These are phyloP conservation scores for Himantopus leucocephalus DNA, from an alignment of 2,113 vertebrate genomes.

Conservation along the genomic window DNA sequence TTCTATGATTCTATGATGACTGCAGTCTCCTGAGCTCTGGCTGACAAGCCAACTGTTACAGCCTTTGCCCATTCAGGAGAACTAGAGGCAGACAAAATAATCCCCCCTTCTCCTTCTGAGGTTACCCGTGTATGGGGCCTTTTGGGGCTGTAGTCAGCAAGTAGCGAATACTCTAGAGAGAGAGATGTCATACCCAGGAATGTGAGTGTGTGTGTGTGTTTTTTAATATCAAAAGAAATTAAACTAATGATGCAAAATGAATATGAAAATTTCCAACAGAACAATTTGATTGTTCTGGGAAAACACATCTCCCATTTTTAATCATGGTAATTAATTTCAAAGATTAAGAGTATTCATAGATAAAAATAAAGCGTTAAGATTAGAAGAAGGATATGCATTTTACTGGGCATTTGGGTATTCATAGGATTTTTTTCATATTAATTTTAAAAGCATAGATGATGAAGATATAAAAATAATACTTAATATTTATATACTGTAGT, in stretches of 20 bases:
- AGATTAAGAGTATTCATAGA: conserved; percentile 53
- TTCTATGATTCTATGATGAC: too few relatives aligned
- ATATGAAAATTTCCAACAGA: background rate
- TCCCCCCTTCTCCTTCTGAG: background rate
- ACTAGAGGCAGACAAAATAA: background rate
- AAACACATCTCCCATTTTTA: conserved; percentile 50
- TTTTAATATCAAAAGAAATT: conserved; percentile 19
- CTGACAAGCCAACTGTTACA: background rate
- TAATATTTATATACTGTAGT: conserved; percentile 5
- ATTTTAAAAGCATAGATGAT: conserved; percentile 42
- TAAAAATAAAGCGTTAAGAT: conserved; percentile 44
- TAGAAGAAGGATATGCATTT: conserved; percentile 14
- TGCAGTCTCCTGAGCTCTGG: background rate
- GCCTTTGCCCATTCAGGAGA: background rate
- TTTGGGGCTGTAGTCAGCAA: background rate
- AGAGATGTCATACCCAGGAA: background rate
- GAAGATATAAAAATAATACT: conserved; percentile 49
- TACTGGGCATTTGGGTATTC: conserved; percentile 7
- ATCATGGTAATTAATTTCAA: conserved; percentile 65
- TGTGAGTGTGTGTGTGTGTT: background rate
- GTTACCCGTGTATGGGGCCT: background rate
- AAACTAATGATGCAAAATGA: conserved; percentile 5
- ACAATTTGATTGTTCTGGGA: conserved; percentile 58
- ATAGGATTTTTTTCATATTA: background rate
- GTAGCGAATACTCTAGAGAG: background rate